These are phyloP conservation scores for Panzeria rudis DNA, from an alignment of 2,888 invertebrate genomes.

Conservation along the genomic window DNA sequence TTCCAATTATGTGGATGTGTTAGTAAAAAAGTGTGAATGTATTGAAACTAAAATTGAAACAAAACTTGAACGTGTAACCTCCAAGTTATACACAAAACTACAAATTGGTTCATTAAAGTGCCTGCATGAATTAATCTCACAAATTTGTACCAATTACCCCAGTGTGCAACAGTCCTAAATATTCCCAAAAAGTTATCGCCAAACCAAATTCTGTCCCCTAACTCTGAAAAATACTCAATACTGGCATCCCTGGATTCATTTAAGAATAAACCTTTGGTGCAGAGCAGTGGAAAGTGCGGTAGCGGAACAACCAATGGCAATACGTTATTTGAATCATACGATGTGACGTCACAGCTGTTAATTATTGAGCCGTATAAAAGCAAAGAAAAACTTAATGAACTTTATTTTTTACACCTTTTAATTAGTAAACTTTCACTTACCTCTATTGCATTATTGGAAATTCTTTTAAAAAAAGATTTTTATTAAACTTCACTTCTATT, in stretches of 20 bases:
- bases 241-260: neutral
- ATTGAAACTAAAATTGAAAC: no score
- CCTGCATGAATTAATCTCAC: no score
- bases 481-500: neutral
- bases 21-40: no score
- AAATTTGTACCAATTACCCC: no score
- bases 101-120: no score
- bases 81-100: no score
- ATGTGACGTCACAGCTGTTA: slow-evolving; percentile 80
- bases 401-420: neutral
- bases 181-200: no score
- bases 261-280: neutral
- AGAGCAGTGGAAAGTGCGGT: slow-evolving; percentile 49
- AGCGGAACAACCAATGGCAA: slow-evolving; percentile 80
- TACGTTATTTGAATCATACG: slow-evolving; percentile 81
- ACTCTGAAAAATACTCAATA: neutral
- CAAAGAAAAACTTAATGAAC: neutral
- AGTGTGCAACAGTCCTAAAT: no score
- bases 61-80: no score
- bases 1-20: no score
- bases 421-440: neutral
- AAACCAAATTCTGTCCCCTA: no score
- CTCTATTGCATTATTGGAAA: neutral
- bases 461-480: neutral
- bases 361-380: slow-evolving; percentile 33